Evolutionary conservation across 64 coral and sea anemone genomes (phyloP).

Genomic region (Trachythela sp.): DNA sequence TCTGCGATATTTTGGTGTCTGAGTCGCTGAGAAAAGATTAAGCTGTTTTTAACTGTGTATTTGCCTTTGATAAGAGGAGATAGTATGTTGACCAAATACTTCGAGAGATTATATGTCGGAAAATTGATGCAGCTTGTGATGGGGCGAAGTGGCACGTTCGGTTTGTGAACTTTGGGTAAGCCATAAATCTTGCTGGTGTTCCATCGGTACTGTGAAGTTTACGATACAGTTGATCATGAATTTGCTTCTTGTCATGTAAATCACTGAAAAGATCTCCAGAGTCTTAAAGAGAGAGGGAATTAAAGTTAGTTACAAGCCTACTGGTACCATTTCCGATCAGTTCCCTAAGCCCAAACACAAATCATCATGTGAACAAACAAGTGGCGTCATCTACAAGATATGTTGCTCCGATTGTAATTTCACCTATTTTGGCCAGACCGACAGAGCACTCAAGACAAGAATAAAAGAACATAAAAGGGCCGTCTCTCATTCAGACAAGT

Average conservation of each 20-base stretch:
- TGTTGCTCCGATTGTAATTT: constrained; percentile 17
- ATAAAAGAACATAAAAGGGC: constrained; percentile 32
- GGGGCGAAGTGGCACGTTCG: neutral
- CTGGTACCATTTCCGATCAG: too few relatives aligned
- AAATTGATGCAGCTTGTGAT: neutral
- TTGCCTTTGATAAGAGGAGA: neutral
- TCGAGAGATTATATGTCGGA: neutral
- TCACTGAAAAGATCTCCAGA: too few relatives aligned
- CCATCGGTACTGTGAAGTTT: neutral
- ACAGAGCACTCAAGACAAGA: constrained; percentile 28
- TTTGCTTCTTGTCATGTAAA: too few relatives aligned
- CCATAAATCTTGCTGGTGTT: neutral
- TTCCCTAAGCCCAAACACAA: too few relatives aligned
- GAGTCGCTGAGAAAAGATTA: neutral
- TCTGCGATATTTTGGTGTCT: neutral
- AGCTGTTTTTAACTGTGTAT: constrained; percentile 31
- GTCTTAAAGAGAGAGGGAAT: too few relatives aligned
- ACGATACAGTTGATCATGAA: too few relatives aligned
- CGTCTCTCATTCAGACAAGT: neutral
- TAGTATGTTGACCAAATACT: neutral
- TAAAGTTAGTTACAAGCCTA: too few relatives aligned
- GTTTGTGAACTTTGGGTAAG: constrained; percentile 4
- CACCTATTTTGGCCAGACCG: constrained; percentile 31
- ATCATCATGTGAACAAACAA: too few relatives aligned
- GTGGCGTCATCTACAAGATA: too few relatives aligned